These are phyloP conservation scores for Tetragonula clypearis DNA, from an alignment of 1,140 invertebrate genomes.

Conservation along the genomic window DNA sequence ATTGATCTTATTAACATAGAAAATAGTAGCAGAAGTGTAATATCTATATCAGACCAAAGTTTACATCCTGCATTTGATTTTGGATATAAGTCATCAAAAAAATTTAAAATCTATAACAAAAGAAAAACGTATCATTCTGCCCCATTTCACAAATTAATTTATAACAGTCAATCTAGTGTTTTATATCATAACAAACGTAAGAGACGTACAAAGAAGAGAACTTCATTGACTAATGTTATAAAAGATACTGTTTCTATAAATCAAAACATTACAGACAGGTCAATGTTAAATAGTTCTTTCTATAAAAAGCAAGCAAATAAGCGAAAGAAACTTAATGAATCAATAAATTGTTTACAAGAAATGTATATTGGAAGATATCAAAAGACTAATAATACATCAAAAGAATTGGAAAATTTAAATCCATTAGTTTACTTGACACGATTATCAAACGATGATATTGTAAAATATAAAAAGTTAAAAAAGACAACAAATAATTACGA, in stretches of 20 bases:
- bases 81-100: neutral
- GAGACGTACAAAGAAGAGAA: neutral
- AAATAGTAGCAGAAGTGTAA: neutral
- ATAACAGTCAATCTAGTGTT: neutral
- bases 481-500: neutral
- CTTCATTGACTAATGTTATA: neutral
- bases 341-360: neutral
- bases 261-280: neutral
- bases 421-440: neutral
- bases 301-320: neutral
- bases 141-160: neutral
- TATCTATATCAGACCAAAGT: neutral
- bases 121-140: neutral
- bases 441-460: neutral
- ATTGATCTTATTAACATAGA: slow-evolving; percentile 57
- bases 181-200: neutral
- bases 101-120: neutral
- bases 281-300: neutral
- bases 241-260: neutral
- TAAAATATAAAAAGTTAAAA: neutral
- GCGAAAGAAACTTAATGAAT: neutral
- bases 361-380: no score
- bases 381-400: neutral
- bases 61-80: slow-evolving; percentile 68
- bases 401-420: neutral